A percentile compares a stretch with the other conserved stretches of the same genome.
Conservation (phyloP, 2,113 vertebrate genomes). For the Nerophis ophidion region DNA sequence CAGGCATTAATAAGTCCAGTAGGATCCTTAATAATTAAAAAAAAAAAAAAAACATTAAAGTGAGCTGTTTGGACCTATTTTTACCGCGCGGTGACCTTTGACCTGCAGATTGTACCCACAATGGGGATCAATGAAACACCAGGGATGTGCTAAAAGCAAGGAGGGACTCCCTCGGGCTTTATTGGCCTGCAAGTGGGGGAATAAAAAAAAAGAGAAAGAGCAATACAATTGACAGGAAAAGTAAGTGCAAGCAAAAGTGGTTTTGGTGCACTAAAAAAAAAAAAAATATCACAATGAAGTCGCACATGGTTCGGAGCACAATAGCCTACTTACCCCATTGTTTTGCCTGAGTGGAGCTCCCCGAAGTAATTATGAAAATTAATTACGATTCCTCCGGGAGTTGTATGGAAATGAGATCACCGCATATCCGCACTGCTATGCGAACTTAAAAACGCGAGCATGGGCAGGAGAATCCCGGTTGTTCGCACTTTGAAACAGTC, state of each 20-base stretch:
- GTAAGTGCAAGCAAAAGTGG: slow-evolving; percentile 16
- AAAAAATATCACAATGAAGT: neutral
- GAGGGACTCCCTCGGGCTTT: slow-evolving; percentile 50
- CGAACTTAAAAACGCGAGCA: slow-evolving; percentile 9
- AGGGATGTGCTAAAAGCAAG: slow-evolving; percentile 44
- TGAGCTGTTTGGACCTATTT: slow-evolving; percentile 55
- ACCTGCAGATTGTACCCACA: slow-evolving; percentile 52
- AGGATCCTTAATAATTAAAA: slow-evolving; percentile 34
- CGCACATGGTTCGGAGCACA: slow-evolving; percentile 20
- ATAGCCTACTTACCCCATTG: slow-evolving; percentile 52
- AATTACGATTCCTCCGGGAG: slow-evolving; percentile 61
- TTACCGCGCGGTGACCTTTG: slow-evolving; percentile 53
- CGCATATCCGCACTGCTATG: slow-evolving; percentile 34
- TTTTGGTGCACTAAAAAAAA: slow-evolving; percentile 3
- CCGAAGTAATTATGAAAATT: slow-evolving; percentile 70
- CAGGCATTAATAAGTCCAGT: slow-evolving; percentile 16
- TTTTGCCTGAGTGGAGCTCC: slow-evolving; percentile 42
- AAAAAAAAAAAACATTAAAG: slow-evolving; percentile 39
- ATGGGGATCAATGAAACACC: slow-evolving; percentile 59
- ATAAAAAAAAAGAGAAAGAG: neutral
- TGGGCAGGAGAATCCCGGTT: slow-evolving; percentile 30
- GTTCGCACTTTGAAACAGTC: neutral
- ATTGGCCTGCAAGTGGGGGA: slow-evolving; percentile 21
- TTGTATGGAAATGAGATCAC: slow-evolving; percentile 46
- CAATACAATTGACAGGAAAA: slow-evolving; percentile 15